A percentile compares a stretch with the other conserved stretches of the same genome.
Evolutionary conservation across 2,113 vertebrate genomes (phyloP).

Genomic region (Mirounga angustirostris): DNA sequence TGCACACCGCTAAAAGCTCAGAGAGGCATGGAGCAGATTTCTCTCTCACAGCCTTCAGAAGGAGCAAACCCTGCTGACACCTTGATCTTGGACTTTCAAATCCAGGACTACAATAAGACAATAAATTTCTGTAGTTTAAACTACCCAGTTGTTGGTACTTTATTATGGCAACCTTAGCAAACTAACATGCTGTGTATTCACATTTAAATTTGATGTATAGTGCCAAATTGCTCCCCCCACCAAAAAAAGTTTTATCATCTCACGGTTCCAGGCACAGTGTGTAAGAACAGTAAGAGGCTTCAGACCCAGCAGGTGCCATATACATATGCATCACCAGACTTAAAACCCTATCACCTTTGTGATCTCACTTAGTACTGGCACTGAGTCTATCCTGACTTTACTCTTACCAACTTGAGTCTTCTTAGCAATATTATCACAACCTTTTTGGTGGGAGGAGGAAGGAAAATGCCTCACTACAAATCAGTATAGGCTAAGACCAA

Average conservation of each 20-base stretch:
- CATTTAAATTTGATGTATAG: neutral
- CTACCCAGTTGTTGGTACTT: neutral
- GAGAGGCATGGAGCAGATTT: neutral
- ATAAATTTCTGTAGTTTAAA: neutral
- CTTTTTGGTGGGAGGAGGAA: neutral
- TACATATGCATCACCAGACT: neutral
- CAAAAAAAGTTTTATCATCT: neutral
- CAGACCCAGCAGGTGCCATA: neutral
- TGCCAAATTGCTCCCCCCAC: neutral
- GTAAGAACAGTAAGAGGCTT: neutral
- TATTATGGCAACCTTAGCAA: neutral
- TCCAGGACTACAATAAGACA: neutral
- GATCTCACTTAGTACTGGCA: neutral
- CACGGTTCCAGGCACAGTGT: neutral
- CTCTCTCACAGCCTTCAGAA: neutral
- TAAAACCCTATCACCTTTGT: neutral
- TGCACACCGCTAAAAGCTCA: neutral
- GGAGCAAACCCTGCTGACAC: neutral
- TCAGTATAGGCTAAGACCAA: neutral
- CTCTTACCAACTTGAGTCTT: neutral
- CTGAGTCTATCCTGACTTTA: conserved; percentile 1
- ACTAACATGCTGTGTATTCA: neutral
- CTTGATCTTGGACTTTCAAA: neutral
- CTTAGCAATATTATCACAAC: neutral
- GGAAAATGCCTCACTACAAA: neutral